These are phyloP conservation scores for Portevinia maculata DNA, from an alignment of 2,888 invertebrate species.

Conservation along the genomic window DNA sequence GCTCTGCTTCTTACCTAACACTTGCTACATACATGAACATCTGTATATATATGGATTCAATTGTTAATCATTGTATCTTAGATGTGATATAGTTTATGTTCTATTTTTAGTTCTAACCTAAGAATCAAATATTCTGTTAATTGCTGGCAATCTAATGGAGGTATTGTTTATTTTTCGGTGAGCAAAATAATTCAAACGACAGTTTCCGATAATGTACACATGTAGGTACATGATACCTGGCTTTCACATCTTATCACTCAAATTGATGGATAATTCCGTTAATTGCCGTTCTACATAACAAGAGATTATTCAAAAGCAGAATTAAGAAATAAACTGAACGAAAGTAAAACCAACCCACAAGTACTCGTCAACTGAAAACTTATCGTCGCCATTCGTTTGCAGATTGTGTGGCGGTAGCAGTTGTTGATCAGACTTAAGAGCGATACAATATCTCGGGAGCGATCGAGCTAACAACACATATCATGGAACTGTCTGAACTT, in stretches of 20 bases:
- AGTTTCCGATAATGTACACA: neutral
- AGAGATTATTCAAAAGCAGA: slow-evolving; percentile 43
- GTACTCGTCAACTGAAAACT: slow-evolving; percentile 12
- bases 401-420: slow-evolving; percentile 41
- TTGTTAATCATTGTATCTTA: too few species aligned
- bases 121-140: too few species aligned
- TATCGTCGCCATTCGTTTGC: slow-evolving; percentile 1
- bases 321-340: slow-evolving; percentile 58
- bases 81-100: too few species aligned
- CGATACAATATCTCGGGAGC: slow-evolving; percentile 31
- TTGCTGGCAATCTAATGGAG: slow-evolving; percentile 12
- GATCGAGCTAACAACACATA: slow-evolving; percentile 75
- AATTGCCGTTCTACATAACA: slow-evolving; percentile 60
- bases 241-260: slow-evolving; percentile 33
- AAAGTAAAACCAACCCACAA: slow-evolving; percentile 53
- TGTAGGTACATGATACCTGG: too few species aligned
- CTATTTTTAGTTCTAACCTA: too few species aligned
- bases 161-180: neutral
- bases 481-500: slow-evolving; percentile 79
- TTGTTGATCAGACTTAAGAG: slow-evolving; percentile 59
- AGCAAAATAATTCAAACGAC: slow-evolving; percentile 6
- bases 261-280: slow-evolving; percentile 59
- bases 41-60: too few species aligned
- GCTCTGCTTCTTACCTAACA: too few species aligned
- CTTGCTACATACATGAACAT: too few species aligned